Evolutionary conservation across 2,888 invertebrate species (phyloP).

Genomic region (Piscicola geometra): DNA sequence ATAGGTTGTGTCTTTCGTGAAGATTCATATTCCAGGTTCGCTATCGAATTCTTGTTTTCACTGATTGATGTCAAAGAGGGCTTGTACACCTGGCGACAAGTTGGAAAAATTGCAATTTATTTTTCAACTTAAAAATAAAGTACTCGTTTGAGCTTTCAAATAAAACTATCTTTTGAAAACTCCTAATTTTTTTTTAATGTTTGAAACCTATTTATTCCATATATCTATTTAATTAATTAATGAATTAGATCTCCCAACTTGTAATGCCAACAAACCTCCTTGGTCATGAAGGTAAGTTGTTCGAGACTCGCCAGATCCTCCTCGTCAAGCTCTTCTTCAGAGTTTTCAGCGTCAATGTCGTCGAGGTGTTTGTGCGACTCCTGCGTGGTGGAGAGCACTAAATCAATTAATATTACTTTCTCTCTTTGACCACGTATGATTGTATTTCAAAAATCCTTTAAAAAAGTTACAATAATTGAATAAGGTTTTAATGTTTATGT

Average conservation of each 20-base stretch:
- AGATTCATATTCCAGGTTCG: background rate
- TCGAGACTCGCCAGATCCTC: constrained; percentile 36
- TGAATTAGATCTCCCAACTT: too few species aligned
- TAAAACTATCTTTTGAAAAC: too few species aligned
- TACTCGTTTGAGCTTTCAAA: too few species aligned
- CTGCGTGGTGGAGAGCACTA: constrained; percentile 57
- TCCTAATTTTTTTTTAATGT: too few species aligned
- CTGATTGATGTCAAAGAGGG: background rate
- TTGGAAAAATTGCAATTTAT: too few species aligned
- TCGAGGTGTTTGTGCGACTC: constrained; percentile 67
- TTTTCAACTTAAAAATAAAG: too few species aligned
- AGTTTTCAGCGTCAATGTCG: constrained; percentile 48
- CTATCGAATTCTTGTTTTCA: background rate
- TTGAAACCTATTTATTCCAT: too few species aligned
- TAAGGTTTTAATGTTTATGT: too few species aligned
- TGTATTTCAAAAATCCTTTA: too few species aligned
- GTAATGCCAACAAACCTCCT: constrained; percentile 8
- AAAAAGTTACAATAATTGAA: too few species aligned
- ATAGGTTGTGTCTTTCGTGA: background rate
- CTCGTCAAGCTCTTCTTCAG: constrained; percentile 47
- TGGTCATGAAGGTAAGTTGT: background rate
- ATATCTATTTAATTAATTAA: too few species aligned
- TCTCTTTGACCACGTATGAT: too few species aligned
- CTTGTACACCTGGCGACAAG: background rate
- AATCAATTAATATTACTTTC: background rate